Conservation (phyloP, 2,113 vertebrate genomes). For the Varanus salvator region DNA sequence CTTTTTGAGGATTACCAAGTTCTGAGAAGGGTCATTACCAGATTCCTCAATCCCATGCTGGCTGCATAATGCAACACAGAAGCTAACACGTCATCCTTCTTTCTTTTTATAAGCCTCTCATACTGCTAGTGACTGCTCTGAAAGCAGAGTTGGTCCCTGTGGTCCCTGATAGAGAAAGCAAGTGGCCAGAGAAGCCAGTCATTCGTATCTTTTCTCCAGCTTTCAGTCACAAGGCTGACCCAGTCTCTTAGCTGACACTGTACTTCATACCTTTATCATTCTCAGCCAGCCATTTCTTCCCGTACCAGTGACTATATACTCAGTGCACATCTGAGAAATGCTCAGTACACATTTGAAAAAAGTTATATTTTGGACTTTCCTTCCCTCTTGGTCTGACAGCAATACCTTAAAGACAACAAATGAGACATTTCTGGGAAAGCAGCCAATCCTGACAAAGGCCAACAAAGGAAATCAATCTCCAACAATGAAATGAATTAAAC, state of each 20-base stretch:
- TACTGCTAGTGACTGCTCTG: constrained; percentile 43
- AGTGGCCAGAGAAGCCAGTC: constrained; percentile 25
- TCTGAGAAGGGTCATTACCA: constrained; percentile 1
- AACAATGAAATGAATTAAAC: constrained; percentile 65
- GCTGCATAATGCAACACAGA: constrained; percentile 34
- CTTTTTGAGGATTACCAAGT: background rate
- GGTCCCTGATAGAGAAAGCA: constrained; percentile 19
- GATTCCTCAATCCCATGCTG: constrained; percentile 6
- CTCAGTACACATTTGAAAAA: constrained; percentile 33
- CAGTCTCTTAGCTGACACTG: background rate
- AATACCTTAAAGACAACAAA: constrained; percentile 56
- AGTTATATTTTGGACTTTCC: constrained; percentile 50
- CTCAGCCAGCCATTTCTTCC: constrained; percentile 14
- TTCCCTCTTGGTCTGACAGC: constrained; percentile 30
- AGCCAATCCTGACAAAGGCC: constrained; percentile 53
- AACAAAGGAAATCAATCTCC: constrained; percentile 70
- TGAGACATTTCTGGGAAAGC: constrained; percentile 61
- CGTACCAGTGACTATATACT: background rate
- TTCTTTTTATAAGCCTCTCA: constrained; percentile 22
- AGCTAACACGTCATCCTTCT: constrained; percentile 16
- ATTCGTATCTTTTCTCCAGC: background rate
- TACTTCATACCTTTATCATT: background rate
- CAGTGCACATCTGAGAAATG: constrained; percentile 29
- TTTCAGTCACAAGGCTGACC: background rate
- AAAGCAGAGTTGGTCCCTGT: constrained; percentile 8